Evolutionary conservation across 37 sponge, comb jelly and placozoan genomes (phyloP).

Genomic region (Theonella swinhoei): DNA sequence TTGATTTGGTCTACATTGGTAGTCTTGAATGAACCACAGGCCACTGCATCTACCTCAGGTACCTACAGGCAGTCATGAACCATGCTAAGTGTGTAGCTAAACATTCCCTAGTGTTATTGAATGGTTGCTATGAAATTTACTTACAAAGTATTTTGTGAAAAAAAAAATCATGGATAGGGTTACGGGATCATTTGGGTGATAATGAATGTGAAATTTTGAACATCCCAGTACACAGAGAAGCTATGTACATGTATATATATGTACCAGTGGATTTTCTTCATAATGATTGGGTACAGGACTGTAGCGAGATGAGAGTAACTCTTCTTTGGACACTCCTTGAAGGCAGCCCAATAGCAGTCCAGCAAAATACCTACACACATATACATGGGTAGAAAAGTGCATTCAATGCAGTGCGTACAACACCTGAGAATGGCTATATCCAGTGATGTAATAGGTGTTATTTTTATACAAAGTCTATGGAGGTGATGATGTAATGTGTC

Average conservation of each 20-base stretch:
- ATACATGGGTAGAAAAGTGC: neutral
- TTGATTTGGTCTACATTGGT: constrained; percentile 77
- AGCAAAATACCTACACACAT: constrained; percentile 68
- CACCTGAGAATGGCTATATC: neutral
- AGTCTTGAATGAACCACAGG: constrained; percentile 73
- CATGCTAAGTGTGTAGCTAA: neutral
- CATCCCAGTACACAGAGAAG: too few relatives aligned
- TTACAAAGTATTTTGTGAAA: neutral
- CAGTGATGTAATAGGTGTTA: neutral
- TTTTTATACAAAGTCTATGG: neutral
- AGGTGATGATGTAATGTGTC: too few relatives aligned
- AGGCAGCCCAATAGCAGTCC: constrained; percentile 85
- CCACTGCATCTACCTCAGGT: constrained; percentile 64
- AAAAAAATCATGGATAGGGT: neutral
- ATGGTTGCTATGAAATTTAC: neutral
- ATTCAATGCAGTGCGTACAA: too few relatives aligned
- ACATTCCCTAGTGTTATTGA: neutral
- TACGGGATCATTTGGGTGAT: neutral
- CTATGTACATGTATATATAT: too few relatives aligned
- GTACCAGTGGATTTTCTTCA: constrained; percentile 67
- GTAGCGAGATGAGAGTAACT: constrained; percentile 74
- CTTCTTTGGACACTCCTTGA: constrained; percentile 75
- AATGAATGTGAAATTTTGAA: neutral
- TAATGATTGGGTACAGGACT: constrained; percentile 69
- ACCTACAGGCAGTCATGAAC: constrained; percentile 18